Evolutionary conservation across 2,888 invertebrate species (phyloP).

Genomic region (Mythimna vitellina): DNA sequence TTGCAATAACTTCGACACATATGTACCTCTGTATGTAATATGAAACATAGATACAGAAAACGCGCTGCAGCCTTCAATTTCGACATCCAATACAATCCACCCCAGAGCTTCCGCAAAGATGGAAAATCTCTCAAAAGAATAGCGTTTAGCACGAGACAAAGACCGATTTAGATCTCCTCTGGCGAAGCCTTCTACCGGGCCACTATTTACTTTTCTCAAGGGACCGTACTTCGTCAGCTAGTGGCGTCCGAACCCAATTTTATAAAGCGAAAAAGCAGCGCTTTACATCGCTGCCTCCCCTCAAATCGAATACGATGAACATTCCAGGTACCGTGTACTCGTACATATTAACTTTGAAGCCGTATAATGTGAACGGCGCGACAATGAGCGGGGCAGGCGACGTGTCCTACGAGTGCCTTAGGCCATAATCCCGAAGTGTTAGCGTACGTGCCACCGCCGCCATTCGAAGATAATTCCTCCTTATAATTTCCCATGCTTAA

Average conservation of each 20-base stretch:
- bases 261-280: slow-evolving; percentile 77
- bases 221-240: slow-evolving; percentile 80
- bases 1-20: slow-evolving; percentile 13
- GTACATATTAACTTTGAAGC: slow-evolving; percentile 70
- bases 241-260: slow-evolving; percentile 78
- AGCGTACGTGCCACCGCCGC: slow-evolving; percentile 82
- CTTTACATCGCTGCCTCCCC: slow-evolving; percentile 62
- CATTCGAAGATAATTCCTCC: slow-evolving; percentile 88
- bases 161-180: slow-evolving; percentile 86
- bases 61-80: slow-evolving; percentile 78
- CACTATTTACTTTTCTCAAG: slow-evolving; percentile 87
- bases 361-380: slow-evolving; percentile 73
- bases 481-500: slow-evolving; percentile 90
- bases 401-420: slow-evolving; percentile 80
- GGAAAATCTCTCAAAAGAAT: slow-evolving; percentile 89
- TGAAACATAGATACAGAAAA: slow-evolving; percentile 69
- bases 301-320: slow-evolving; percentile 71
- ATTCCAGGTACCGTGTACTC: slow-evolving; percentile 69
- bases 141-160: slow-evolving; percentile 88
- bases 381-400: slow-evolving; percentile 73
- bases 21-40: slow-evolving; percentile 32
- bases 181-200: slow-evolving; percentile 81
- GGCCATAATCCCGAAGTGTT: slow-evolving; percentile 83
- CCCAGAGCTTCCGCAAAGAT: slow-evolving; percentile 82
- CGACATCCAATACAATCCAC: slow-evolving; percentile 82